Base-by-base conservation (phyloP, 2,113 vertebrate species). In the Epinephelus lanceolatus region DNA sequence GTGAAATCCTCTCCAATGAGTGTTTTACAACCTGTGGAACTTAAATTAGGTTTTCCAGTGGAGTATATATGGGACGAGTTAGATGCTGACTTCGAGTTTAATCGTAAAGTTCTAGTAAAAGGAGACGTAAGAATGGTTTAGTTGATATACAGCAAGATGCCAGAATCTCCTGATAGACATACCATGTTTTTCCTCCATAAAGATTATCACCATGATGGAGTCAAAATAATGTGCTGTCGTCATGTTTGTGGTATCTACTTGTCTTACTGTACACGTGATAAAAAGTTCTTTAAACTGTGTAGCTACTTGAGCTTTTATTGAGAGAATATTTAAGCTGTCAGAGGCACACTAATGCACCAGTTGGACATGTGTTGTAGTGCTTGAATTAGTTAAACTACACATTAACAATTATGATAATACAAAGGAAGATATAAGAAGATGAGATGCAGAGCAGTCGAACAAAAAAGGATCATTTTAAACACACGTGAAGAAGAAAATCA, bases 181-280 rank as follows among this genome's bases (percentile, higher is more conserved):
- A 30, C 6, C 30, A 30, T 9, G 5, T 66, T 40, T 53, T 37
- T 76, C 61, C 10, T 49, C 76, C 21, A 68, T 52, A 3, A 49
- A 69, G 0, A 57, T 23, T 61, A 7, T 1, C 30, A 21, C 2
- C 67, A n/a, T 23, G 6, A 27, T 47, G 14, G n/a, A 70, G 37
- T 66, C 19, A 59, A 55, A 81, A 78, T 45, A 75, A 78, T 18
- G 33, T 75, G 55, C 53, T 15, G 6, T 27, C 55, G 6, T 42
- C 25, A 18, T 12, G 11, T 52, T 30, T 86, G 27, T 76, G 42
- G 42, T 52, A 71, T 78, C n/a, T 72, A 40, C 78, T 80, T 45
- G 42, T 10, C 18, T 15, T 42, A n/a, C 14, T 18, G 21, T 37
- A 11, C 0, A 0, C 18, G 40, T 40, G 62, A 87, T 71, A n/a